A percentile compares a stretch with the other conserved stretches of the same genome.
These are phyloP conservation scores for Lysandra coridon DNA, from an alignment of 2,888 invertebrate species.

Conservation along the genomic window DNA sequence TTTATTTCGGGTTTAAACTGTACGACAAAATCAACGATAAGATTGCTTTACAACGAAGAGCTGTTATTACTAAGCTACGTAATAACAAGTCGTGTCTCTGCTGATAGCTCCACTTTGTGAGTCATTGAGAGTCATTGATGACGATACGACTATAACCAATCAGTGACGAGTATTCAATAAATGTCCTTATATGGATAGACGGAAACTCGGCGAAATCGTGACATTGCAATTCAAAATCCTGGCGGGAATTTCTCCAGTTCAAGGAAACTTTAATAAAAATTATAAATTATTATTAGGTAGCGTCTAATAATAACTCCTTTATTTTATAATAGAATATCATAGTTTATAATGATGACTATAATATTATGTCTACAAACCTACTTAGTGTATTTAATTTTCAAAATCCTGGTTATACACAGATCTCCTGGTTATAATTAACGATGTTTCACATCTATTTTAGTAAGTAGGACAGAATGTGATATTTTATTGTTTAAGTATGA, in stretches of 20 bases:
- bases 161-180: conserved; percentile 75
- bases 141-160: conserved; percentile 75
- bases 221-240: conserved; percentile 52
- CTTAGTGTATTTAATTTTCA: too few species aligned
- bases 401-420: too few species aligned
- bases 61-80: conserved; percentile 35
- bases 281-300: neutral
- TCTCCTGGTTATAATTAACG: too few species aligned
- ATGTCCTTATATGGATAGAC: conserved; percentile 84
- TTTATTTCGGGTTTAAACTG: conserved; percentile 45
- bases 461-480: too few species aligned
- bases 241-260: conserved; percentile 46
- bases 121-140: conserved; percentile 70
- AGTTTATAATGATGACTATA: neutral
- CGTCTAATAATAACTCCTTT: neutral
- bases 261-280: neutral
- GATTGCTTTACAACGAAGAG: conserved; percentile 46
- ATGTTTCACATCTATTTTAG: too few species aligned
- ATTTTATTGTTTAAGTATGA: too few species aligned
- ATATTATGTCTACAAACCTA: neutral
- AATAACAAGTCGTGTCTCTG: conserved; percentile 54
- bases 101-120: conserved; percentile 58
- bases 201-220: conserved; percentile 57
- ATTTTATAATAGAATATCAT: too few species aligned
- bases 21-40: conserved; percentile 50